These are phyloP conservation scores for Drosophila colorata DNA, from an alignment of 2,888 invertebrate genomes.

Conservation along the genomic window DNA sequence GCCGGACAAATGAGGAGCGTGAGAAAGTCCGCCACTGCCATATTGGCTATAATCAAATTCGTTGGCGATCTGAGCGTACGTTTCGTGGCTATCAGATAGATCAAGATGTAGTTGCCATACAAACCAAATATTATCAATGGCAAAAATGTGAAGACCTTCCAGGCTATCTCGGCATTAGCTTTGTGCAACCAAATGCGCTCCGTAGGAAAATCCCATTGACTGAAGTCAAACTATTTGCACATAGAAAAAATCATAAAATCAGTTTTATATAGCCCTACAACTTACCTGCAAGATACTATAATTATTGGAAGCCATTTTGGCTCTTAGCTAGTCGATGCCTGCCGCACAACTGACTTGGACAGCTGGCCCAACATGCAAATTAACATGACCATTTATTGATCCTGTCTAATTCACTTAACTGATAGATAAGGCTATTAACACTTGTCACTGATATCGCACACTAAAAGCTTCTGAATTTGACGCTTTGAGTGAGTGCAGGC, in stretches of 20 bases:
- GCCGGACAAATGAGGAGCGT: constrained; percentile 90
- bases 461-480: constrained; percentile 61
- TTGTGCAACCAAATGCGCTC: constrained; percentile 89
- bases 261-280: background rate
- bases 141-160: constrained; percentile 88
- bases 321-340: constrained; percentile 9
- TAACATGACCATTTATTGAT: constrained; percentile 53
- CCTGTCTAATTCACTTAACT: constrained; percentile 54
- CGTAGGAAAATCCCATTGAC: constrained; percentile 85
- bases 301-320: constrained; percentile 40
- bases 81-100: constrained; percentile 88
- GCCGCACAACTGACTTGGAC: constrained; percentile 38
- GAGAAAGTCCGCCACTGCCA: constrained; percentile 90
- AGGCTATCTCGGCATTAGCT: constrained; percentile 87
- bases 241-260: background rate
- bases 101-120: constrained; percentile 88
- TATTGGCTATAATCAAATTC: constrained; percentile 90
- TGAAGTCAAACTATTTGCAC: constrained; percentile 85
- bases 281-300: constrained; percentile 35
- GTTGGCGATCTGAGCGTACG: constrained; percentile 89
- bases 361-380: constrained; percentile 36
- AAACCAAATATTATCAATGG: constrained; percentile 89
- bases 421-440: constrained; percentile 72
- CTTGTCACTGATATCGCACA: constrained; percentile 66
- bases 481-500: background rate